phyloP scores from a whole-genome alignment of 2,797 vertebrate genomes.

The Lepilemur ruficaudatus region DNA sequence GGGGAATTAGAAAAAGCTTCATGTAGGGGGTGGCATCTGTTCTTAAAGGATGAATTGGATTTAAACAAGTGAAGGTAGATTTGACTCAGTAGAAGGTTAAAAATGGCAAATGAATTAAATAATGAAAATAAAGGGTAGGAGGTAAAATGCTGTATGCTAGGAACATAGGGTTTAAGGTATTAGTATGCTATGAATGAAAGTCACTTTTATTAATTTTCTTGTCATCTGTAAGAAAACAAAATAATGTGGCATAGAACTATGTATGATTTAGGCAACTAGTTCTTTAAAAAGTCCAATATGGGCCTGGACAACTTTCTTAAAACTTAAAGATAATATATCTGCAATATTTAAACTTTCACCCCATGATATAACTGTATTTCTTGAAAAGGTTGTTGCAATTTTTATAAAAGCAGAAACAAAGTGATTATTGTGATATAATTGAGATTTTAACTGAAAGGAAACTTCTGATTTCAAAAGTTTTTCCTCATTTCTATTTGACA shows the following conservation, averaged over 20 bases:
- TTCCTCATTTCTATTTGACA: conserved; percentile 5
- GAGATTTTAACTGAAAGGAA: conserved; percentile 29
- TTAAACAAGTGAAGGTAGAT: conserved; percentile 11
- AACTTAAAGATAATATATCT: conserved; percentile 47
- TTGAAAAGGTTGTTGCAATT: conserved; percentile 2
- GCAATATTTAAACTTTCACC: conserved; percentile 14
- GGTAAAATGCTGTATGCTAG: background rate
- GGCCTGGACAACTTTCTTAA: background rate
- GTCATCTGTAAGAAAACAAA: background rate
- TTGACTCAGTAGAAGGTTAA: conserved; percentile 20
- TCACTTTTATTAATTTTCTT: conserved; percentile 52
- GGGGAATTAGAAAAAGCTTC: conserved; percentile 31
- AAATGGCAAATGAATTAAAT: conserved; percentile 33
- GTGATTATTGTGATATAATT: background rate
- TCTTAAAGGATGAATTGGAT: conserved; percentile 52
- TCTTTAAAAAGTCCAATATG: background rate
- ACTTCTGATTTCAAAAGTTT: conserved; percentile 31
- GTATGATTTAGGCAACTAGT: background rate
- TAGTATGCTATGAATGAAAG: background rate
- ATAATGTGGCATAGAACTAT: background rate
- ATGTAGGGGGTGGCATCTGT: background rate
- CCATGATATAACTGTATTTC: background rate
- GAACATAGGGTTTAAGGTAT: background rate
- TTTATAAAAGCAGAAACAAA: conserved; percentile 58
- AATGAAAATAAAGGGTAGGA: background rate